Evolutionary conservation across 2,113 vertebrate species (phyloP).

Genomic region (Emydura subglobosa): DNA sequence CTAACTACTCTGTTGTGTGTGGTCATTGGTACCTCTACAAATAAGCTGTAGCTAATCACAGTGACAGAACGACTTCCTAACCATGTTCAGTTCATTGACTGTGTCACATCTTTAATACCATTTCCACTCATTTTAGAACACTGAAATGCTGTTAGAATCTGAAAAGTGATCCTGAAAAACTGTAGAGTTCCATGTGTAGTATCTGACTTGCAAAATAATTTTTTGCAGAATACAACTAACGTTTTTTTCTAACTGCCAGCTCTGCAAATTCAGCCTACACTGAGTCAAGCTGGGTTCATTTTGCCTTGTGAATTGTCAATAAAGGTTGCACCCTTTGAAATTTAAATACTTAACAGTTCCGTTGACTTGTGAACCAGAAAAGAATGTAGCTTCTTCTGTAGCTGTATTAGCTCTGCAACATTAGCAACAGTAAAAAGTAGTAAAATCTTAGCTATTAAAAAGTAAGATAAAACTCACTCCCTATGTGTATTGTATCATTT

Average conservation of each 20-base stretch:
- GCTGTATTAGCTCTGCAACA: neutral
- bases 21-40: neutral
- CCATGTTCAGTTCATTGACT: neutral
- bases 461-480: neutral
- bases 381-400: neutral
- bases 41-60: neutral
- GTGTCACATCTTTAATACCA: neutral
- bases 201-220: neutral
- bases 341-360: neutral
- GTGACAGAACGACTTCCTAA: neutral
- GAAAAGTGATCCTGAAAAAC: neutral
- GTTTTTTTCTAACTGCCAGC: neutral
- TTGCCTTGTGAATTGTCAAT: neutral
- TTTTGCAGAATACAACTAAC: fast-evolving
- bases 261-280: neutral
- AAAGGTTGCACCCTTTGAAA: neutral
- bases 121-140: neutral
- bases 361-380: neutral
- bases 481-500: neutral
- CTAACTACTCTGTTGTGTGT: neutral
- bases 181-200: neutral
- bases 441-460: neutral
- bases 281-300: neutral
- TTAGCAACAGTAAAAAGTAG: neutral
- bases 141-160: neutral